Evolutionary conservation across 1,140 invertebrate species (phyloP).

Genomic region (Gonioctena quinquepunctata): DNA sequence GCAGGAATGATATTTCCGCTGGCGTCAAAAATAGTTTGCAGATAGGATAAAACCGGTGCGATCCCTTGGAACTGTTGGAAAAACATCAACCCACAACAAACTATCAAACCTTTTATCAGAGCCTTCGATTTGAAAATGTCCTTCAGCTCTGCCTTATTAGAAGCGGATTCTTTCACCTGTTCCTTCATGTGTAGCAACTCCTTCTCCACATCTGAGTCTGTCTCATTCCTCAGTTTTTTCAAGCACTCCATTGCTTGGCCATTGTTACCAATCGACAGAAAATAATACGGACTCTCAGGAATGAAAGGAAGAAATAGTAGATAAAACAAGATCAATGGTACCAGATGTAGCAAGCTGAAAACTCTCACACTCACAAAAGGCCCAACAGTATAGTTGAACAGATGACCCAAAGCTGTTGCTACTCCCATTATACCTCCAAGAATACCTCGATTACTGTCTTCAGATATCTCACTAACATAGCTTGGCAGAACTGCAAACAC

Average conservation of each 20-base stretch:
- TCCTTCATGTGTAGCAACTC: conserved; percentile 62
- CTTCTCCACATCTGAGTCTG: conserved; percentile 58
- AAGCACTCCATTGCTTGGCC: conserved; percentile 27
- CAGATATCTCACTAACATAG: conserved; percentile 60
- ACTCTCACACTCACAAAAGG: conserved; percentile 61
- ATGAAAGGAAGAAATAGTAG: conserved; percentile 56
- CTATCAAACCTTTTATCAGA: conserved; percentile 67
- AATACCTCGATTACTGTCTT: conserved; percentile 44
- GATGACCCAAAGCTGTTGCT: conserved; percentile 29
- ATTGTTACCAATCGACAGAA: conserved; percentile 19
- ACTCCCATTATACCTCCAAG: conserved; percentile 69
- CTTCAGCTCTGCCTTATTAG: conserved; percentile 48
- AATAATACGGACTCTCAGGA: conserved; percentile 75
- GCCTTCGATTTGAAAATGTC: conserved; percentile 61
- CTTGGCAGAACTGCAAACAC: conserved; percentile 58
- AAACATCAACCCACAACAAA: conserved; percentile 69
- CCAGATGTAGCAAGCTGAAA: conserved; percentile 58
- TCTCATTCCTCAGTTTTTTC: conserved; percentile 30
- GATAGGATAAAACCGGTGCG: conserved; percentile 81
- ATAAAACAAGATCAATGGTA: conserved; percentile 59
- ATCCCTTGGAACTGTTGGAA: conserved; percentile 80
- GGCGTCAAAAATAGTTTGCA: conserved; percentile 69
- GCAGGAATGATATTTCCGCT: conserved; percentile 62
- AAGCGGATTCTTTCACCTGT: conserved; percentile 41
- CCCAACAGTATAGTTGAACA: conserved; percentile 62